Evolutionary conservation across 1,140 invertebrate species (phyloP).

Genomic region (Drosophila santomea): DNA sequence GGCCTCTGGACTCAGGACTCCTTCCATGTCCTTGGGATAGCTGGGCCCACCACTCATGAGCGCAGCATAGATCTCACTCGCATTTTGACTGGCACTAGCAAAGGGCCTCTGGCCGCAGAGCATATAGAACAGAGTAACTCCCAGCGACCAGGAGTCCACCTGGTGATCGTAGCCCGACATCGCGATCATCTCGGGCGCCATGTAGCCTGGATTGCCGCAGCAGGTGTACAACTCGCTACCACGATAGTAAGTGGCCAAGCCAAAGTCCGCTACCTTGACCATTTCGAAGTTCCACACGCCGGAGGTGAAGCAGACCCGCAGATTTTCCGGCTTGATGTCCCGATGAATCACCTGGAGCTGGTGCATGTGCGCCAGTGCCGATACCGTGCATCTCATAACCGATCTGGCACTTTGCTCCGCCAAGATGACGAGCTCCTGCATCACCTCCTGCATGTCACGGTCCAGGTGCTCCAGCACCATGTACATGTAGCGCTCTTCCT

Average conservation of each 20-base stretch:
- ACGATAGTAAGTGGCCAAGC: background rate
- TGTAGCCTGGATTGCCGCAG: background rate
- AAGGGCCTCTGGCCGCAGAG: background rate
- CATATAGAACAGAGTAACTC: background rate
- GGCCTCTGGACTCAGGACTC: background rate
- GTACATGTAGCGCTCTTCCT: background rate
- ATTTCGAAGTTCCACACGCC: background rate
- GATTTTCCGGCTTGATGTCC: conserved; percentile 4
- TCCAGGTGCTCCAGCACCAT: background rate
- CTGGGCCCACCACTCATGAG: background rate
- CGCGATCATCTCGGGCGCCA: background rate
- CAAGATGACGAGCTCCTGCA: background rate
- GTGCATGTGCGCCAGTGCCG: conserved; percentile 1
- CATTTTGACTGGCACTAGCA: no score
- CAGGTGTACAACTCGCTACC: background rate
- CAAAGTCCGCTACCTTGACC: conserved; percentile 2
- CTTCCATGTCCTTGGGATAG: background rate
- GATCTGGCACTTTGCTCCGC: background rate
- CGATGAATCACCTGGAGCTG: conserved; percentile 3
- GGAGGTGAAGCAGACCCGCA: background rate
- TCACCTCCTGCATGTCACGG: background rate
- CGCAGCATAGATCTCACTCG: background rate
- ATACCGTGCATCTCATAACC: background rate
- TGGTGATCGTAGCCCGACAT: background rate
- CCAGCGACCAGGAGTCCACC: background rate